A percentile compares a stretch with the other conserved stretches of the same genome.
Conservation (phyloP, 2,113 vertebrate genomes). For the Myanophis thanlyinensis region DNA sequence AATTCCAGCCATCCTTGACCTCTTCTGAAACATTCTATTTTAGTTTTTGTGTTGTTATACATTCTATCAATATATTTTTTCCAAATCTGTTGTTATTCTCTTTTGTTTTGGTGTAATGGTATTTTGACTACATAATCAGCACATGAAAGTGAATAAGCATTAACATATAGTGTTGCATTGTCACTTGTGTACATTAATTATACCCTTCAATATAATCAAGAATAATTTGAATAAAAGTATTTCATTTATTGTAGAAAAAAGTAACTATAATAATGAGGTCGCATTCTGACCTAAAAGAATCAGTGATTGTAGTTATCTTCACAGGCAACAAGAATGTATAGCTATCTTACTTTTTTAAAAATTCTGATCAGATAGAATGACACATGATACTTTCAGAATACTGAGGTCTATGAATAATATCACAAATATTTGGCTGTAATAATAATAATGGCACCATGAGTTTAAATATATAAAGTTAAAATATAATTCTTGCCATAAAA, state of each 20-base stretch:
- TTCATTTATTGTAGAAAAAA: not conserved
- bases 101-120: not conserved
- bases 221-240: not conserved
- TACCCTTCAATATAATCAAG: not conserved
- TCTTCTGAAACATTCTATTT: not conserved
- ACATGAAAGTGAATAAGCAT: too few relatives aligned
- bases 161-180: not conserved
- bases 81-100: not conserved
- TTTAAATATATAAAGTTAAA: not conserved
- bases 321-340: not conserved
- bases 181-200: not conserved
- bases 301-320: not conserved
- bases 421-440: not conserved
- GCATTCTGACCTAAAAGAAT: not conserved
- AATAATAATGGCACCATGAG: not conserved
- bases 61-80: not conserved
- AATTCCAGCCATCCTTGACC: not conserved
- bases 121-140: not conserved
- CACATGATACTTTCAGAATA: not conserved
- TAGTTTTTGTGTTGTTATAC: not conserved
- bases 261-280: not conserved
- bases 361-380: not conserved
- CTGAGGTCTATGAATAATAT: not conserved
- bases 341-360: not conserved
- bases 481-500: conserved; percentile 20